phyloP scores from a whole-genome alignment of 2,888 invertebrate species.

The Branchellion lobata region DNA sequence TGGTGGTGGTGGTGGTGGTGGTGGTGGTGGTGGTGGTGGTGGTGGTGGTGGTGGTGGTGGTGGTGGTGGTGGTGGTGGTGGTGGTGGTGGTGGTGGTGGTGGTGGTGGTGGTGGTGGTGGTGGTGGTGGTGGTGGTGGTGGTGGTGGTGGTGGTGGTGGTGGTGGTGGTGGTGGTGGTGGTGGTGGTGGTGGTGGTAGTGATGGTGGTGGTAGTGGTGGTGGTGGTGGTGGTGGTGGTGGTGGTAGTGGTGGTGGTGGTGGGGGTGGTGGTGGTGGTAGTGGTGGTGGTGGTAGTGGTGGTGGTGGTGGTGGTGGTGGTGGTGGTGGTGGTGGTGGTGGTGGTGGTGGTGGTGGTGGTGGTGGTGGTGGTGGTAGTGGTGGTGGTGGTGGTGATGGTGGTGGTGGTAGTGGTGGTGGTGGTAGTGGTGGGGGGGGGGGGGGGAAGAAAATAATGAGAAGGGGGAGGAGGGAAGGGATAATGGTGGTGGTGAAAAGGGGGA shows the following conservation, averaged over 20 bases:
- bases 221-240: not conserved
- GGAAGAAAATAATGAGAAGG: not conserved
- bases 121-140: not conserved
- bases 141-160: too few species aligned
- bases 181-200: too few species aligned
- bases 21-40: too few species aligned
- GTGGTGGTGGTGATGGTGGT: not conserved
- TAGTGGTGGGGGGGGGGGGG: not conserved
- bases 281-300: conserved; percentile 38
- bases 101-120: not conserved
- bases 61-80: not conserved
- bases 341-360: conserved; percentile 6
- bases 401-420: not conserved
- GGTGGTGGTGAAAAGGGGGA: not conserved
- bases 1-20: not conserved
- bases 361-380: not conserved
- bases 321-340: conserved; percentile 38
- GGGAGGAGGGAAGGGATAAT: not conserved
- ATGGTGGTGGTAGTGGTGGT: too few species aligned
- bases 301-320: conserved; percentile 36
- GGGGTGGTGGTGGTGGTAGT: conserved; percentile 28
- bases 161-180: too few species aligned
- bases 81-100: not conserved
- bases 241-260: not conserved
- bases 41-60: not conserved